These are phyloP conservation scores for Pipa parva DNA, from an alignment of 2,113 vertebrate species.

Conservation along the genomic window DNA sequence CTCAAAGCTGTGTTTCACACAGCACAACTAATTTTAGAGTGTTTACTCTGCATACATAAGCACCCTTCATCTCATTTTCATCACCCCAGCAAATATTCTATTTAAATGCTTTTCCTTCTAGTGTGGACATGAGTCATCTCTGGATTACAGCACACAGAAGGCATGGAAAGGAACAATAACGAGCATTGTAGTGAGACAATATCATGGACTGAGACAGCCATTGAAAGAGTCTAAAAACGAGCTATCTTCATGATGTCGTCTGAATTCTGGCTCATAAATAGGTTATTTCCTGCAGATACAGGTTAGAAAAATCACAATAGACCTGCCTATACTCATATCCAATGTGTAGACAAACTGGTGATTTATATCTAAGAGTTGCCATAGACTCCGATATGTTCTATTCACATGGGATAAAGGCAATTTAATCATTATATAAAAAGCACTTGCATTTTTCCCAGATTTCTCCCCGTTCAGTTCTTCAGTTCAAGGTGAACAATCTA, in stretches of 20 bases:
- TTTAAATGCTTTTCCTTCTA: slow-evolving; percentile 29
- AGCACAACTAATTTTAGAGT: slow-evolving; percentile 33
- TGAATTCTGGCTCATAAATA: background rate
- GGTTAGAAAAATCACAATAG: background rate
- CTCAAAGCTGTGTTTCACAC: slow-evolving; percentile 10
- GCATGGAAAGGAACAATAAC: slow-evolving; percentile 25
- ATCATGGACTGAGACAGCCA: slow-evolving; percentile 12
- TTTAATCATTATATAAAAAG: too few species aligned
- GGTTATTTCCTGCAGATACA: background rate
- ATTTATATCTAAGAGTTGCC: background rate
- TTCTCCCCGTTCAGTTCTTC: too few species aligned
- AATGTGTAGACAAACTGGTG: background rate
- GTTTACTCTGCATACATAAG: slow-evolving; percentile 37
- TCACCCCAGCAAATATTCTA: slow-evolving; percentile 21
- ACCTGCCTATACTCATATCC: background rate
- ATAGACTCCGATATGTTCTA: background rate
- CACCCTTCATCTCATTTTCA: slow-evolving; percentile 20
- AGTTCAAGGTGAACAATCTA: too few species aligned
- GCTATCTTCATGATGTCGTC: background rate
- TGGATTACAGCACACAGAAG: slow-evolving; percentile 16
- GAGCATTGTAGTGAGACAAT: slow-evolving; percentile 10
- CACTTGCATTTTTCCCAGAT: too few species aligned
- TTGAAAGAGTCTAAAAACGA: slow-evolving; percentile 2
- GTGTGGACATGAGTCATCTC: slow-evolving; percentile 38
- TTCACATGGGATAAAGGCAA: background rate